Conservation (phyloP, 2,888 invertebrate genomes). For the Melikaiella ostensackeni region DNA sequence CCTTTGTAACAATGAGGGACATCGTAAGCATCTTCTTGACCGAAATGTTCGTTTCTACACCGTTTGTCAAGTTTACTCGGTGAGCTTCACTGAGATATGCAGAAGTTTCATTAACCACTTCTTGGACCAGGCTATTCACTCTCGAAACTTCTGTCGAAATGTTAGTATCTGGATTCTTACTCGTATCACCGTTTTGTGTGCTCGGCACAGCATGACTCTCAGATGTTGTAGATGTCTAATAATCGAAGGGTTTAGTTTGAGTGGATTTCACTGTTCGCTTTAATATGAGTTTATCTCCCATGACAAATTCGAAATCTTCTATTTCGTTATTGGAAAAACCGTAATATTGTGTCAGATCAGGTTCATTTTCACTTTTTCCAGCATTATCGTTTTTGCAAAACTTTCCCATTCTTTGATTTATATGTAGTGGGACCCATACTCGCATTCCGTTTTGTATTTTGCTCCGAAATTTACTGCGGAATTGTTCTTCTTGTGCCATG, state of each 20-base stretch:
- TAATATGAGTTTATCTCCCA: too few species aligned
- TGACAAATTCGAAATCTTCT: too few species aligned
- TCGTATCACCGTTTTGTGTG: not conserved
- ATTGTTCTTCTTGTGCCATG: not conserved
- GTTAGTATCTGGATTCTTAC: not conserved
- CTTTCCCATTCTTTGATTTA: constrained; percentile 4
- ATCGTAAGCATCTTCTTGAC: not conserved
- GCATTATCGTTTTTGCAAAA: not conserved
- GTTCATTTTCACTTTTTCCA: not conserved
- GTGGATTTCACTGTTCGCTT: too few species aligned
- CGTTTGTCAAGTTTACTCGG: not conserved
- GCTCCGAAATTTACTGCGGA: constrained; percentile 4
- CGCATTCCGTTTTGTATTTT: constrained; percentile 18
- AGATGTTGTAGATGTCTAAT: not conserved
- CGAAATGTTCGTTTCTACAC: not conserved
- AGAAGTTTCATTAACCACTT: not conserved
- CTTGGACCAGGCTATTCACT: not conserved
- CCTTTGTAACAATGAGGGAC: not conserved
- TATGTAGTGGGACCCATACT: too few species aligned
- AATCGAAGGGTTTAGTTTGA: not conserved
- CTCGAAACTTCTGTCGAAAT: not conserved
- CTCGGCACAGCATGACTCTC: not conserved
- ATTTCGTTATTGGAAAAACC: too few species aligned
- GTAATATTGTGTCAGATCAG: not conserved
- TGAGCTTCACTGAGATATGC: not conserved